A percentile compares a stretch with the other conserved stretches of the same genome.
phyloP scores from a whole-genome alignment of 2,113 vertebrate species.

The Petroica traversi region DNA sequence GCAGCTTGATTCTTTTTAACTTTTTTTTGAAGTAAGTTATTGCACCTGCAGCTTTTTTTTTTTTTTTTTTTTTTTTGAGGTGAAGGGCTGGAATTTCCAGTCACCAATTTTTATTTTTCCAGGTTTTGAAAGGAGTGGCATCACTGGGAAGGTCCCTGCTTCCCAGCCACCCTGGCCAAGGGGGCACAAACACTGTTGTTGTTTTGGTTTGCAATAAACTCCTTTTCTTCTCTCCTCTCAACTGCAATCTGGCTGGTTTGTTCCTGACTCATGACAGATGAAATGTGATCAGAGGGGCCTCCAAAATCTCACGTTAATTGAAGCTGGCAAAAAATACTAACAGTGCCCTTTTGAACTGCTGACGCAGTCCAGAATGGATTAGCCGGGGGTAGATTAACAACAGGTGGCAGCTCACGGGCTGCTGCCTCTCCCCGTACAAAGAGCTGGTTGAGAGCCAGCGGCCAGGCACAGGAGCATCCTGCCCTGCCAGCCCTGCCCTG shows the following conservation, averaged over 20 bases:
- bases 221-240: conserved; percentile 67
- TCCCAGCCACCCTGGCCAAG: neutral
- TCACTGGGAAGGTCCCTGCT: neutral
- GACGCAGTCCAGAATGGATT: conserved; percentile 89
- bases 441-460: neutral
- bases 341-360: conserved; percentile 90
- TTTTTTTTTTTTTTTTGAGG: neutral
- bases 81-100: neutral
- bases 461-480: neutral
- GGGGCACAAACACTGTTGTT: conserved; percentile 38
- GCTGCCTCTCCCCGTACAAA: conserved; percentile 13
- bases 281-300: conserved; percentile 84
- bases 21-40: conserved; percentile 83
- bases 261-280: conserved; percentile 78
- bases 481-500: too few relatives aligned
- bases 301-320: conserved; percentile 87
- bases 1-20: conserved; percentile 32
- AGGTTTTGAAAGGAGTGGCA: neutral
- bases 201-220: conserved; percentile 76
- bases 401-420: conserved; percentile 80
- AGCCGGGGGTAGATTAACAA: conserved; percentile 86
- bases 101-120: neutral
- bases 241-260: conserved; percentile 77
- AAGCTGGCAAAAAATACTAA: conserved; percentile 89
- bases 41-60: conserved; percentile 74